These are phyloP conservation scores for Morinoia aosen DNA, from an alignment of 2,888 invertebrate genomes.

Conservation along the genomic window DNA sequence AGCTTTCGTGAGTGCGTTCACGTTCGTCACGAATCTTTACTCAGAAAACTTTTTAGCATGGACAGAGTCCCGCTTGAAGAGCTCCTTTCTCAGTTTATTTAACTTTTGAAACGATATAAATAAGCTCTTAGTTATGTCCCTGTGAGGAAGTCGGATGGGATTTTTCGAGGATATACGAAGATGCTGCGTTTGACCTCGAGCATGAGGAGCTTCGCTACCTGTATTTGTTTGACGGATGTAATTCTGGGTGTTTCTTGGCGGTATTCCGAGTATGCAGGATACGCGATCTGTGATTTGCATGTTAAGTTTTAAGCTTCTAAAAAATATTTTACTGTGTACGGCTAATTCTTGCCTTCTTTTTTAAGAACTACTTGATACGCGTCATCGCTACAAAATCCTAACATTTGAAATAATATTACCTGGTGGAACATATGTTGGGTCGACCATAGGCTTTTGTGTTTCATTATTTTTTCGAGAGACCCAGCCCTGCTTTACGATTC, in stretches of 20 bases:
- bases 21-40: not conserved
- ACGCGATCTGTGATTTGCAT: too few relatives aligned
- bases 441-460: too few relatives aligned
- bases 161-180: not conserved
- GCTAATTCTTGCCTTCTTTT: too few relatives aligned
- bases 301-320: too few relatives aligned
- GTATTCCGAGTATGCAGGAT: too few relatives aligned
- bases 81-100: not conserved
- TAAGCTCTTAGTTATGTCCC: not conserved
- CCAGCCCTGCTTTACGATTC: too few relatives aligned
- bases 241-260: not conserved
- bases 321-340: too few relatives aligned
- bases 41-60: not conserved
- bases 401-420: too few relatives aligned
- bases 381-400: too few relatives aligned
- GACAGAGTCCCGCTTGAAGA: not conserved
- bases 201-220: not conserved
- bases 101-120: not conserved
- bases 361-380: too few relatives aligned
- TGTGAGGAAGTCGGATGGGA: not conserved
- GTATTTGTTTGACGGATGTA: not conserved
- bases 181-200: not conserved
- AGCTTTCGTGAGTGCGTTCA: not conserved
- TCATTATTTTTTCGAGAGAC: too few relatives aligned
- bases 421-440: too few relatives aligned